Conservation (phyloP, 2,797 vertebrate species). For the Fistularia tabacaria region DNA sequence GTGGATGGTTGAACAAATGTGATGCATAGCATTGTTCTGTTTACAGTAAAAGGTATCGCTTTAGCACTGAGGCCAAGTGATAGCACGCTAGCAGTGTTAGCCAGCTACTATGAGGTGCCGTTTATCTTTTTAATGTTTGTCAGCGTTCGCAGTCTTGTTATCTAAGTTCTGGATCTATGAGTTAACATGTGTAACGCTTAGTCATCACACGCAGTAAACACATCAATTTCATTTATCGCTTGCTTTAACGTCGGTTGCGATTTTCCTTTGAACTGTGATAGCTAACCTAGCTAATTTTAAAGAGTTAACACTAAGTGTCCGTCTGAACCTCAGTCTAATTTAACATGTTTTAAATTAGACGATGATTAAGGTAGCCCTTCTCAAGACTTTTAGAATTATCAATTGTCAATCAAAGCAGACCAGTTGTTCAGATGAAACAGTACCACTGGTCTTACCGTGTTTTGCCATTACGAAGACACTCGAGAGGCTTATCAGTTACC, state of each 20-base stretch:
- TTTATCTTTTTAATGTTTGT: slow-evolving; percentile 26
- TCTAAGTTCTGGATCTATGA: slow-evolving; percentile 5
- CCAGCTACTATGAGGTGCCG: slow-evolving; percentile 11
- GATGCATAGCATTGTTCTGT: not conserved
- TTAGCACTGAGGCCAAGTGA: slow-evolving; percentile 7
- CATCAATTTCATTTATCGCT: not conserved
- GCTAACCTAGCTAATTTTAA: too few species aligned
- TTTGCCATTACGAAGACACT: not conserved
- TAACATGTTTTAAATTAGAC: too few species aligned
- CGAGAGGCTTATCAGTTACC: not conserved
- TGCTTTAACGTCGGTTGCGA: too few species aligned
- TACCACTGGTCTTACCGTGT: slow-evolving; percentile 29
- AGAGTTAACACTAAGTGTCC: too few species aligned
- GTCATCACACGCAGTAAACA: not conserved
- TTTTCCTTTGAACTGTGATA: not conserved
- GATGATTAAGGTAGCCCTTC: too few species aligned
- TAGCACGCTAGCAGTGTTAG: slow-evolving; percentile 56
- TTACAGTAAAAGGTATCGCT: not conserved
- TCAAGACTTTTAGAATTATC: too few species aligned
- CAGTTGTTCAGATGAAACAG: not conserved
- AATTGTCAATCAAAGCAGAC: too few species aligned
- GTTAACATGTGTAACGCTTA: not conserved
- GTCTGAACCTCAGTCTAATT: too few species aligned
- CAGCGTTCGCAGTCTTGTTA: slow-evolving; percentile 20
- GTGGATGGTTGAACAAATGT: not conserved